Evolutionary conservation across 2,113 vertebrate species (phyloP), one percentile per base, ranked within the genome.

Genomic region (Oreochromis spilurus): DNA sequence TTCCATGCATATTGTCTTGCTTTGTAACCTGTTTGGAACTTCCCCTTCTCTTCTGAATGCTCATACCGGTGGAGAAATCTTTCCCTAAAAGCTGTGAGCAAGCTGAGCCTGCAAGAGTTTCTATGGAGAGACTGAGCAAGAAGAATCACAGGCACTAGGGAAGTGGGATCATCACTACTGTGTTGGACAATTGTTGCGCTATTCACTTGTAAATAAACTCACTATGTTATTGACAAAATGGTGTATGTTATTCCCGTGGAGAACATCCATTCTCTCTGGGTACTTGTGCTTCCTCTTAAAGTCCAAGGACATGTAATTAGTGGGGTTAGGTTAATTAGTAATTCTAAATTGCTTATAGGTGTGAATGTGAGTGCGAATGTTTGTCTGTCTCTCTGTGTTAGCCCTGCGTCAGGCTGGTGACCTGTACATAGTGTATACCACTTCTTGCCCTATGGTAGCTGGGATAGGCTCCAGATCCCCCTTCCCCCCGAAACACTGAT

Each of bases 401-500:
- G 60, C 60, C 34, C 17, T 1, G 34, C 2, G 2, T 65, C 12
- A 38, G 34, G 34, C 6, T 38, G 60, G 60, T 65, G 34, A 65
- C 4, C 34, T 65, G 60, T 1, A 65, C 60, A 65, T 7, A n/a
- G 6, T n/a, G 60, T 38, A 65, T n/a, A 10, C 34, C 4, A 0
- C 60, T 36, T 36, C 60, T 65, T 3, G 9, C 60, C 17, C 60
- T 65, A 36, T 65, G 60, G 31, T 65, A 65, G 31, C 60, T 65
- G 31, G 17, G 60, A 65, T 36, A 65, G 0, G 31, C 60, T 65
- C 60, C 60, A 65, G 60, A 12, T 36, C 31, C 10, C 60, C 58
- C 9, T 4, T 0, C 10, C 60, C 26, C 60, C 10, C 1, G 2
- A n/a, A 36, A 65, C 17, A 12, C 34, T 0, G 2, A 0, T 65